These are phyloP conservation scores for Tragelaphus strepsiceros DNA, from an alignment of 2,113 vertebrate species.

Conservation along the genomic window DNA sequence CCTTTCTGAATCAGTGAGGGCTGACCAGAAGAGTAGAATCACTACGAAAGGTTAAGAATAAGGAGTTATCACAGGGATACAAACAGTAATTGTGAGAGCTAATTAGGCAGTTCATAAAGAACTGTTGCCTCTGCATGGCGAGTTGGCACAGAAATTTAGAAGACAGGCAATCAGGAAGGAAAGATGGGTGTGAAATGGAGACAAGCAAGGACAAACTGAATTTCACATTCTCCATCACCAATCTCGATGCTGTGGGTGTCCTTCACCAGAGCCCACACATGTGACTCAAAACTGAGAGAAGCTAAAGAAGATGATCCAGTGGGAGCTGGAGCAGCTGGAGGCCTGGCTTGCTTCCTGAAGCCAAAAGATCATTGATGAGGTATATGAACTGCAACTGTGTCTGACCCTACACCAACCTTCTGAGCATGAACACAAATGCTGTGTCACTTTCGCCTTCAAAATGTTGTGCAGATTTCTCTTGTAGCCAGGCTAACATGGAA, in stretches of 20 bases:
- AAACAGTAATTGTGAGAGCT: background rate
- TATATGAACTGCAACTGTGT: background rate
- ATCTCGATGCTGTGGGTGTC: background rate
- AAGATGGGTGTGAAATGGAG: background rate
- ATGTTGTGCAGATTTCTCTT: background rate
- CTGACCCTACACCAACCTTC: background rate
- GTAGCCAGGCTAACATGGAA: background rate
- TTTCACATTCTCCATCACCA: background rate
- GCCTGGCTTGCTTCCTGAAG: background rate
- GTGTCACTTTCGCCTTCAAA: background rate
- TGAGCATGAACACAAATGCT: background rate
- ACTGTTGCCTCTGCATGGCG: background rate
- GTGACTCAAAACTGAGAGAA: background rate
- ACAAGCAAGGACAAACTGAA: background rate
- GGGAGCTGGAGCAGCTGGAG: background rate
- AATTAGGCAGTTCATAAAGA: background rate
- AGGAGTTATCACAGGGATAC: background rate
- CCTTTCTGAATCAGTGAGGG: background rate
- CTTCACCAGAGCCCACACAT: background rate
- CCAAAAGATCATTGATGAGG: background rate
- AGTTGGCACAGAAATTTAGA: background rate
- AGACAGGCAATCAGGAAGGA: background rate
- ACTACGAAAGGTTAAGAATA: background rate
- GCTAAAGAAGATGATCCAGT: background rate
- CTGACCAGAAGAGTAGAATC: background rate